phyloP scores from a whole-genome alignment of 2,888 invertebrate genomes.

The Allygus modestus region DNA sequence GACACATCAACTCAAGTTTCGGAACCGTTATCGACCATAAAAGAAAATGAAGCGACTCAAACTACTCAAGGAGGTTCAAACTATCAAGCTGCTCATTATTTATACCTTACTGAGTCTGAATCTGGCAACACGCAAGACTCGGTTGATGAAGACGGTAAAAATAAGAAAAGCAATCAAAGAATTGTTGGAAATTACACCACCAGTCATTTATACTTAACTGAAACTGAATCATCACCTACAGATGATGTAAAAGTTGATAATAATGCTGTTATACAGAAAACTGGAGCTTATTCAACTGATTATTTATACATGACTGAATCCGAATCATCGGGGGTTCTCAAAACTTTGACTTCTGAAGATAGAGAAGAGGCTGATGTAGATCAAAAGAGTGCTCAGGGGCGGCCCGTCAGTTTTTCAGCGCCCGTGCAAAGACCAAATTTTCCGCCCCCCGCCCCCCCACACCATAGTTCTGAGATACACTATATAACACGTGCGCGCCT shows the following conservation, averaged over 20 bases:
- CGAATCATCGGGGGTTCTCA: background rate
- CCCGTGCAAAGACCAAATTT: too few species aligned
- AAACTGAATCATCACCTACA: conserved; percentile 27
- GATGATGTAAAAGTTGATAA: background rate
- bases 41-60: conserved; percentile 7
- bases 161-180: background rate
- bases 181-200: background rate
- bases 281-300: background rate
- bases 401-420: too few species aligned
- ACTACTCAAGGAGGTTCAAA: background rate
- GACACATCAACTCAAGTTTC: background rate
- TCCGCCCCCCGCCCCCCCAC: too few species aligned
- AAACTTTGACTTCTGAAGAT: background rate
- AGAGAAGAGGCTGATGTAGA: background rate
- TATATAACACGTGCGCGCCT: too few species aligned
- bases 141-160: background rate
- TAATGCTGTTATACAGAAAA: background rate
- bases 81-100: background rate
- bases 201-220: conserved; percentile 43
- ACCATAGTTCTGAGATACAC: too few species aligned
- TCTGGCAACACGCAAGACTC: conserved; percentile 11
- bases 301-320: conserved; percentile 23
- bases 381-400: too few species aligned
- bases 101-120: conserved; percentile 18
- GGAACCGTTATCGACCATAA: conserved; percentile 10